Evolutionary conservation across 2,113 vertebrate genomes (phyloP).

Genomic region (Sander lucioperca): DNA sequence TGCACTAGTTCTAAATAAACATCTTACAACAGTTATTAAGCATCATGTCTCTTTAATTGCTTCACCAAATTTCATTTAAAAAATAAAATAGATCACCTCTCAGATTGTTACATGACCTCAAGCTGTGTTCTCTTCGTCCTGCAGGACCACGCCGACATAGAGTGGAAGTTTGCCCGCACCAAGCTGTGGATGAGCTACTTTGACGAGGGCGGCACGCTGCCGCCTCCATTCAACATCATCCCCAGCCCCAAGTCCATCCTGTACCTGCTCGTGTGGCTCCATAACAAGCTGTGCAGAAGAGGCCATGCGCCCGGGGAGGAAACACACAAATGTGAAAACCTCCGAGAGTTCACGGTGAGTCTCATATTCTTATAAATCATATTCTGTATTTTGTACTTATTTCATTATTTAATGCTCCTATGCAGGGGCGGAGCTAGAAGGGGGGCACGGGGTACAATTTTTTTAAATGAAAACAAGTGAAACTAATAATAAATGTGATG

Average conservation of each 20-base stretch:
- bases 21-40: too few species aligned
- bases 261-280: conserved; percentile 94
- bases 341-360: conserved; percentile 88
- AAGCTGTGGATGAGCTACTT: conserved; percentile 99
- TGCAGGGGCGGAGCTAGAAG: too few species aligned
- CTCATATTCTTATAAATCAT: background rate
- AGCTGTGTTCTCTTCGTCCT: background rate
- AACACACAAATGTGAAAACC: conserved; percentile 89
- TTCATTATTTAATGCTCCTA: too few species aligned
- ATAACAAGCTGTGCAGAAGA: conserved; percentile 88
- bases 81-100: background rate
- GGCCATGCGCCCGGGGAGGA: conserved; percentile 83
- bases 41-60: too few species aligned
- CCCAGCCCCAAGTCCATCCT: conserved; percentile 95
- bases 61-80: too few species aligned
- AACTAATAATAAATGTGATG: too few species aligned
- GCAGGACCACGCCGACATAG: conserved; percentile 96
- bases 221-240: conserved; percentile 95
- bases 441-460: too few species aligned
- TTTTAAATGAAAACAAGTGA: too few species aligned
- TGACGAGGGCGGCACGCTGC: conserved; percentile 96
- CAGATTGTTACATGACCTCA: background rate
- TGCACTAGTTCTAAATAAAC: background rate
- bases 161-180: conserved; percentile 98
- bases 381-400: background rate